phyloP scores from a whole-genome alignment of 2,113 vertebrate genomes.

The Gnathonemus longibarbis region DNA sequence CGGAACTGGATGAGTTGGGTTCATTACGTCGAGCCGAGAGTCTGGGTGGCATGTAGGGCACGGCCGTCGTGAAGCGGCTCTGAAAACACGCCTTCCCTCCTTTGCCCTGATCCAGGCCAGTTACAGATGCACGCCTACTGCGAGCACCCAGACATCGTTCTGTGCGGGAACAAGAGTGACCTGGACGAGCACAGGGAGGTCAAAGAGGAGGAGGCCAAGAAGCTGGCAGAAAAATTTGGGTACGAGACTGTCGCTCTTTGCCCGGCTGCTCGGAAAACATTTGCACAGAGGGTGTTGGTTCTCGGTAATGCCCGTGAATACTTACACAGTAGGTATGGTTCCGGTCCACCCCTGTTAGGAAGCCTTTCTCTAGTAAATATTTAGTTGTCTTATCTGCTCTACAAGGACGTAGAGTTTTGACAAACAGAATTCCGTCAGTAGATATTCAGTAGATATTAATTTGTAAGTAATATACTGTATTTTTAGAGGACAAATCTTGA shows the following conservation, averaged over 20 bases:
- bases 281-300: constrained; percentile 48
- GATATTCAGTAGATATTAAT: not conserved
- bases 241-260: constrained; percentile 44
- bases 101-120: constrained; percentile 68
- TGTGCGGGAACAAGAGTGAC: constrained; percentile 94
- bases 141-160: constrained; percentile 87
- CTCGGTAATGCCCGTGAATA: not conserved
- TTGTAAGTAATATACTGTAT: not conserved
- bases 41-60: not conserved
- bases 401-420: not conserved
- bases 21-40: not conserved
- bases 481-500: not conserved
- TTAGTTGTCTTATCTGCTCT: not conserved
- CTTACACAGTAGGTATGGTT: not conserved
- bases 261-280: constrained; percentile 24
- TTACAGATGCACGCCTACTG: constrained; percentile 92
- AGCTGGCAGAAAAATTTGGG: constrained; percentile 90
- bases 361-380: not conserved
- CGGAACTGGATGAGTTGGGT: constrained; percentile 97
- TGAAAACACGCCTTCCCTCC: not conserved
- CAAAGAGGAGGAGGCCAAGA: constrained; percentile 74
- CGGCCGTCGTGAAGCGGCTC: too few relatives aligned
- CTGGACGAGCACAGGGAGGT: constrained; percentile 82
- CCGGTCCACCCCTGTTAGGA: not conserved
- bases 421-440: not conserved